phyloP scores from a whole-genome alignment of 2,113 vertebrate genomes.

The Sarotherodon lohbergeri region DNA sequence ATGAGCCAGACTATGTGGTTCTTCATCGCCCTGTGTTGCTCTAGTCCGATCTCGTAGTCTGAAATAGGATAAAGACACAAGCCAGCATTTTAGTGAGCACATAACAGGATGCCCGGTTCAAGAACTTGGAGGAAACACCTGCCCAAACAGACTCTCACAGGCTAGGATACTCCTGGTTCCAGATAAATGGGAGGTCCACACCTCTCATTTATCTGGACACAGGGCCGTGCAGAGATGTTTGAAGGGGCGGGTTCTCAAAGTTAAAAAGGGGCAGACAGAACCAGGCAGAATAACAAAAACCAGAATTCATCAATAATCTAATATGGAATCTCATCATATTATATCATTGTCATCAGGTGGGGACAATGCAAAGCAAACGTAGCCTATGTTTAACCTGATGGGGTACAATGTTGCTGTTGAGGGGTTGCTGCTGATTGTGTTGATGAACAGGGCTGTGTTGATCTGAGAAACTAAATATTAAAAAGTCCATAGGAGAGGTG shows the following conservation, averaged over 20 bases:
- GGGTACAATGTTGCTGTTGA: background rate
- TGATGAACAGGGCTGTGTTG: background rate
- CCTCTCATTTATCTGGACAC: background rate
- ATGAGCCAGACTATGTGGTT: background rate
- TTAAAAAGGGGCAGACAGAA: background rate
- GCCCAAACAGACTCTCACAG: too few relatives aligned
- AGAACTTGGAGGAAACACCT: background rate
- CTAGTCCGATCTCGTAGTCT: background rate
- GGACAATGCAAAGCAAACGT: background rate
- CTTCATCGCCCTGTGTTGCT: background rate
- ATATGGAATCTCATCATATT: background rate
- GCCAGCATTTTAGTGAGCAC: background rate
- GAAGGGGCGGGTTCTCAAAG: background rate
- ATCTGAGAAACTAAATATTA: background rate
- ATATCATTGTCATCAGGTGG: background rate
- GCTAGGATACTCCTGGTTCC: too few relatives aligned
- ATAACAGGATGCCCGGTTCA: background rate
- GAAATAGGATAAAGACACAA: background rate
- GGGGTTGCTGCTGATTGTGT: background rate
- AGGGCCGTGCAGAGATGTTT: rapidly evolving
- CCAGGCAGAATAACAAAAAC: background rate
- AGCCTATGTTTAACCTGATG: background rate
- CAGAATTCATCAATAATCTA: background rate
- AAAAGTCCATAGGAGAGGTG: background rate
- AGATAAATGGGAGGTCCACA: background rate